A percentile compares a stretch with the other conserved stretches of the same genome.
phyloP scores from a whole-genome alignment of 1,140 invertebrate genomes.

The Pachyrhynchus sulphureomaculatus region DNA sequence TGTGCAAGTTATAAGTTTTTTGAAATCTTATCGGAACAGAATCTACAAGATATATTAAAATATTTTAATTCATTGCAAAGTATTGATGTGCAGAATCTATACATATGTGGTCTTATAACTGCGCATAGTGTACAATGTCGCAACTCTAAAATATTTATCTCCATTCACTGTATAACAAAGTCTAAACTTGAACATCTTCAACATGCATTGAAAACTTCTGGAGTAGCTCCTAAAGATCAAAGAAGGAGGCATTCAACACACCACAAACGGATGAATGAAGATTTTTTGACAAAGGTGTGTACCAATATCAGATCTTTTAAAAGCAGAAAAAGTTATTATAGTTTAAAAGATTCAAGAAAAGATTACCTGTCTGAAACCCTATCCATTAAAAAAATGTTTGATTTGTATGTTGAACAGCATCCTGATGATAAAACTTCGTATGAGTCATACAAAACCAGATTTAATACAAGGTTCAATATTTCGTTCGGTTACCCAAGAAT shows the following conservation, averaged over 20 bases:
- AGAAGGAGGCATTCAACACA: slow-evolving; percentile 15
- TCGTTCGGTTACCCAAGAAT: no score
- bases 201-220: slow-evolving; percentile 1
- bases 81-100: slow-evolving; percentile 6
- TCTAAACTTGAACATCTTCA: slow-evolving; percentile 12
- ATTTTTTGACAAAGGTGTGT: not conserved
- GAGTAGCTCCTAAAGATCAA: slow-evolving; percentile 3
- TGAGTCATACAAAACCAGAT: no score
- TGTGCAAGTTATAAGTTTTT: not conserved
- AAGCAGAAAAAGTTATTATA: slow-evolving; percentile 1
- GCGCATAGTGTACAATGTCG: not conserved
- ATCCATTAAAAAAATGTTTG: no score
- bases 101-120: slow-evolving; percentile 7
- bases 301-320: slow-evolving; percentile 15
- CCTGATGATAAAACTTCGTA: no score
- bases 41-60: not conserved
- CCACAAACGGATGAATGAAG: no score
- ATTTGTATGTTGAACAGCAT: no score
- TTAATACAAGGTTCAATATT: no score
- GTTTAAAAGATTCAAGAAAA: no score
- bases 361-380: no score
- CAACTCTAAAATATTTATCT: not conserved
- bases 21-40: not conserved
- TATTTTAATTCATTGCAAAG: not conserved
- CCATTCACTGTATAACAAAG: slow-evolving; percentile 13